Base-by-base conservation (phyloP, 1,140 invertebrate species). In the Sminthurinus signatus region DNA sequence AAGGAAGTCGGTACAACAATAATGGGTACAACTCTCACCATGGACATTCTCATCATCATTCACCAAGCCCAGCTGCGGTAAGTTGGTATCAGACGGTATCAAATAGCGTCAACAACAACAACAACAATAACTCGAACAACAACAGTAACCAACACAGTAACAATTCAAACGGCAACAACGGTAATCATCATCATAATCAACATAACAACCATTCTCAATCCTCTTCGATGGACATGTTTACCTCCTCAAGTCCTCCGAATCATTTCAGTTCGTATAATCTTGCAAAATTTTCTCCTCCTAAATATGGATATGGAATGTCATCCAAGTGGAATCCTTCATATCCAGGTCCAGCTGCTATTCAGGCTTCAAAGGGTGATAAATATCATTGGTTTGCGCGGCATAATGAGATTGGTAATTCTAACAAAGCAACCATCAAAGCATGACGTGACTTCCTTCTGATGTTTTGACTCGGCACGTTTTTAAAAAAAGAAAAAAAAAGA, bases 321-420 rank as follows among this genome's bases (percentile, higher is more conserved):
- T 52, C 52, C 43, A 67, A 67, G 55, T 67, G 65, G 65, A 48
- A 28, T 51, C 12, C 60, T 23, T 42, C 52, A n/a, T 28, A 52
- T 12, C 65, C 42, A n/a, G 52, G 62, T 44, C 36, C 55, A 8
- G 10, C 64, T 5, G 32, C 32, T 36, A 15, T 8, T 36, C 5
- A 8, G 32, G 29, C 52, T n/a, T 39, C 52, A n/a, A 62, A 62
- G 32, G 60, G 65, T 31, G 65, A 67, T 44, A 67, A 67, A 36
- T 67, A 67, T 28, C 65, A 67, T 32, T 67, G 65, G 65, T 67
- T 67, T 32, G n/a, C n/a, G n/a, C n/a, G n/a, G n/a, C n/a, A n/a
- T n/a, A n/a, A n/a, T n/a, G n/a, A n/a, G n/a, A n/a, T n/a, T n/a
- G 39, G 39, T 39, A 67, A 67, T 25, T 48, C 28, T 54, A 61